Evolutionary conservation across 2,113 vertebrate species (phyloP), one percentile per base, ranked within the genome.

Genomic region (Sprattus sprattus): DNA sequence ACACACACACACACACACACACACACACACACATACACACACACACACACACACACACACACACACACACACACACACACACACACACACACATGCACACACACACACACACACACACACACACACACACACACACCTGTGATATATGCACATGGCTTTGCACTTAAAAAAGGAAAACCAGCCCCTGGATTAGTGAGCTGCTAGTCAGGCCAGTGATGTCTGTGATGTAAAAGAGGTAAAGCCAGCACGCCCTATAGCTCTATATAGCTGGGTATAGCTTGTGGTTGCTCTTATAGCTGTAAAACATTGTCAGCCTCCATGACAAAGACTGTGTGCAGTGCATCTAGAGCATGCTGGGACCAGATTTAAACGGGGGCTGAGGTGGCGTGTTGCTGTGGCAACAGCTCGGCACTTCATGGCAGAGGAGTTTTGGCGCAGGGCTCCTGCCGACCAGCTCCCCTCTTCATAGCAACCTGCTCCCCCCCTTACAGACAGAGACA

Each of bases 311-410:
- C 3, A n/a, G 64, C 1, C 64, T 71, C 10, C 10, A 28, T 71
- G 7, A 9, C 64, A 71, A 32, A 10, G 64, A 9, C 25, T 71
- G 3, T 71, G 39, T 45, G n/a, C 22, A 28, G 46, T 39, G 32
- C 80, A n/a, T 25, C 78, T 47, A 52, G 50, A 47, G 47, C 86
- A 80, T 84, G 86, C 83, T 86, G 87, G 81, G 88, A 83, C 82
- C 71, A 80, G 75, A 84, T 84, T 89, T 60, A 85, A 81, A 86
- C 83, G 20, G 87, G n/a, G 88, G 90, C 86, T 87, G 82, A 88
- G 49, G 87, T 88, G 85, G 92, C 91, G 87, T 91, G 94, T 94
- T 94, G 92, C 93, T 84, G 91, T 93, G 92, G 91, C 71, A 93
- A 95, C 94, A 81, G 52, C 90, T 92, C 87, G 84, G 89, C 64